phyloP scores from a whole-genome alignment of 2,113 vertebrate genomes.

The Echinops telfairi region DNA sequence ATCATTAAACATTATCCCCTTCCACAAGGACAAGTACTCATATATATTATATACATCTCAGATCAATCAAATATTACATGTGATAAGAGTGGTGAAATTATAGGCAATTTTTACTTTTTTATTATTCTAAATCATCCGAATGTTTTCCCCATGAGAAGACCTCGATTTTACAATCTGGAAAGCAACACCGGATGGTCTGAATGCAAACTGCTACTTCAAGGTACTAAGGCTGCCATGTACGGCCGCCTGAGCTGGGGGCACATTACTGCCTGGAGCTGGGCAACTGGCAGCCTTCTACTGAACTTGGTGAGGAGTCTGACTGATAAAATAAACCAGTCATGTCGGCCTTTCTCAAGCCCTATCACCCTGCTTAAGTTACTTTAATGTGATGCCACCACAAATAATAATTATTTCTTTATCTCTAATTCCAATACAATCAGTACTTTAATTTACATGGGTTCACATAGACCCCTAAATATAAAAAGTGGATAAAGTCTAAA shows the following conservation, averaged over 20 bases:
- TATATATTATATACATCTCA: not conserved
- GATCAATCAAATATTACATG: not conserved
- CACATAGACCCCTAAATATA: not conserved
- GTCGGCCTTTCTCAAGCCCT: not conserved
- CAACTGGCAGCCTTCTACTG: not conserved
- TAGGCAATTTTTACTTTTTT: not conserved
- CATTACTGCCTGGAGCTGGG: not conserved
- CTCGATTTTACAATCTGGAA: too few relatives aligned
- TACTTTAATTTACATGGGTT: slow-evolving; percentile 51
- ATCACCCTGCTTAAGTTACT: slow-evolving; percentile 1
- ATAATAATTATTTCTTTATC: not conserved
- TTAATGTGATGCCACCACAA: slow-evolving; percentile 37
- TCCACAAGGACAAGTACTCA: not conserved
- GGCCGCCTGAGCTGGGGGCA: not conserved
- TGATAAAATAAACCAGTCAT: not conserved
- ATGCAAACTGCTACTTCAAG: too few relatives aligned
- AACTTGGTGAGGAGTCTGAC: not conserved
- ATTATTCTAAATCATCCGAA: too few relatives aligned
- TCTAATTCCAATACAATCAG: not conserved
- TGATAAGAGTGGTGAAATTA: not conserved
- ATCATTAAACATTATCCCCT: not conserved
- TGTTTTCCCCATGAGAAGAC: too few relatives aligned
- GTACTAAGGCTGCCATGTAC: not conserved
- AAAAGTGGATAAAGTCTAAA: not conserved
- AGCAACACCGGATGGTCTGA: too few relatives aligned